Percentiles rank a stretch among this genome's conserved stretches.
Evolutionary conservation across 2,888 invertebrate species (phyloP).

Genomic region (Salpingus planirostris): DNA sequence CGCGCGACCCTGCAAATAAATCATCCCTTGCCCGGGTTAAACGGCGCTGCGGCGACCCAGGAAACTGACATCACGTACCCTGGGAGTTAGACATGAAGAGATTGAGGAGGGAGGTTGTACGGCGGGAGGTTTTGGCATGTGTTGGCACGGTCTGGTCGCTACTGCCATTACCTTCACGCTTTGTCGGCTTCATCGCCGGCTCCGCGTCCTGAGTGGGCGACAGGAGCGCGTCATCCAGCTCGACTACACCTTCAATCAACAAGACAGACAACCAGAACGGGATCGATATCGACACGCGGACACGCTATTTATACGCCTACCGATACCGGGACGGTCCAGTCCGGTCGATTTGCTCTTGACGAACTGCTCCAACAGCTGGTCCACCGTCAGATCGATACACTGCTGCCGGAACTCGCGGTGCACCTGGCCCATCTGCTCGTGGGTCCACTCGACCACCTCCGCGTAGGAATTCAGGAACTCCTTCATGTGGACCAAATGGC

Average conservation of each 20-base stretch:
- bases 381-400: constrained; percentile 84
- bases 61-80: constrained; percentile 54
- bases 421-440: constrained; percentile 87
- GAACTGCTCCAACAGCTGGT: constrained; percentile 86
- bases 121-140: constrained; percentile 74
- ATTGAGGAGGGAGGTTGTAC: constrained; percentile 90
- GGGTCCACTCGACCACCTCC: constrained; percentile 79
- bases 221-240: constrained; percentile 34
- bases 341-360: constrained; percentile 89
- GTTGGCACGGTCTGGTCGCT: constrained; percentile 42
- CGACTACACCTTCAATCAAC: constrained; percentile 32
- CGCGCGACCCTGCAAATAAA: constrained; percentile 55
- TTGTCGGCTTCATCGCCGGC: constrained; percentile 50
- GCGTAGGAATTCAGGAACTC: constrained; percentile 86
- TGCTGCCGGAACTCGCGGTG: constrained; percentile 88
- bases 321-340: constrained; percentile 81
- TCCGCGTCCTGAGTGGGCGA: constrained; percentile 34
- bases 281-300: neutral
- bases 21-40: constrained; percentile 64
- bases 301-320: neutral
- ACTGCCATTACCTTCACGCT: constrained; percentile 55
- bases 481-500: constrained; percentile 89
- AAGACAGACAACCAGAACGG: neutral
- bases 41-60: too few relatives aligned
- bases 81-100: constrained; percentile 93